Conservation (phyloP, 2,113 vertebrate species). For the Hipposideros armiger region DNA sequence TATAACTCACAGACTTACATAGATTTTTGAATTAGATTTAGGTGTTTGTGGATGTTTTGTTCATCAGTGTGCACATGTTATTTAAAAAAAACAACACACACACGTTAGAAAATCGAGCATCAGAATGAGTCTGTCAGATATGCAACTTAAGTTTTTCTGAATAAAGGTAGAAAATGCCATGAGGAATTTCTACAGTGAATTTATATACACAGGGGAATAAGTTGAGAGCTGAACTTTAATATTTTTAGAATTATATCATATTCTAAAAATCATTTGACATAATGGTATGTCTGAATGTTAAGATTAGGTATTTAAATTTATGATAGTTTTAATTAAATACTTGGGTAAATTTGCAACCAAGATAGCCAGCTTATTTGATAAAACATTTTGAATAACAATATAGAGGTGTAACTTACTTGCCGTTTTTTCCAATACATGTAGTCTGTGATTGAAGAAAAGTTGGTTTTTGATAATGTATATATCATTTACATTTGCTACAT, state of each 20-base stretch:
- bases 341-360: neutral
- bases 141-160: neutral
- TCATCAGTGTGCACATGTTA: neutral
- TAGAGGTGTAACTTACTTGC: neutral
- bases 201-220: neutral
- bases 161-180: neutral
- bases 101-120: neutral
- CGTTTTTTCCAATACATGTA: neutral
- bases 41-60: neutral
- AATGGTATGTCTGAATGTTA: neutral
- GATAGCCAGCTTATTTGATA: neutral
- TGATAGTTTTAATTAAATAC: neutral
- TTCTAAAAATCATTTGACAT: neutral
- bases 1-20: constrained; percentile 5
- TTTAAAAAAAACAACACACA: neutral
- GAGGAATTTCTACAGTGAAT: neutral
- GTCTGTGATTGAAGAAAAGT: neutral
- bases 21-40: constrained; percentile 37
- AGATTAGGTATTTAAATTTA: neutral
- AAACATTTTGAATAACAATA: constrained; percentile 18
- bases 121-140: neutral
- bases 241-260: neutral
- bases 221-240: neutral
- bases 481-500: neutral
- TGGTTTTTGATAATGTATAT: neutral